phyloP scores from a whole-genome alignment of 2,797 vertebrate genomes.

The Enteromius treurensis region DNA sequence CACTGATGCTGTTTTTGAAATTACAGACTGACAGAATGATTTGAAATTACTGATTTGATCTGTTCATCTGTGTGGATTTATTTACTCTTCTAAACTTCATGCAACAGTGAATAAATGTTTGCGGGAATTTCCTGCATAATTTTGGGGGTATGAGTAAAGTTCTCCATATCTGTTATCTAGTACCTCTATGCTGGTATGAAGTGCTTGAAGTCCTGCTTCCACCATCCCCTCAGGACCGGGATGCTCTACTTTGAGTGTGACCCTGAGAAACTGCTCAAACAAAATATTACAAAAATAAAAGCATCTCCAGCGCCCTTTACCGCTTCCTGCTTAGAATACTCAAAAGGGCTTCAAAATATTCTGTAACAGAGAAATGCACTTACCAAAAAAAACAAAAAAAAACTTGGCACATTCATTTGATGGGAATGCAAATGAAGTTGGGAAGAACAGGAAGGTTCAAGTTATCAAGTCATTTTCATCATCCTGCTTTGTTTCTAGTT shows the following conservation, averaged over 20 bases:
- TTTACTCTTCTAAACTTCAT: background rate
- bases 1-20: background rate
- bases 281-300: constrained; percentile 60
- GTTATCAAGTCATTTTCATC: background rate
- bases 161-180: constrained; percentile 46
- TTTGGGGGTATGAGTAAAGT: background rate
- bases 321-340: constrained; percentile 59
- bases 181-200: constrained; percentile 68
- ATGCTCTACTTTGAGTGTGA: constrained; percentile 61
- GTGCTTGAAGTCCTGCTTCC: constrained; percentile 60
- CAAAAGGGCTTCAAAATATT: constrained; percentile 32
- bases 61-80: background rate
- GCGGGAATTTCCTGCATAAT: background rate
- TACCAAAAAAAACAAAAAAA: background rate
- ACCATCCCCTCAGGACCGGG: constrained; percentile 61
- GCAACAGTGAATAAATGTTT: background rate
- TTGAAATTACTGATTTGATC: background rate
- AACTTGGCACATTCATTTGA: background rate
- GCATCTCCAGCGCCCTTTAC: constrained; percentile 62
- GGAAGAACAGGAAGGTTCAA: background rate
- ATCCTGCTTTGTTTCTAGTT: background rate
- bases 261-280: constrained; percentile 62
- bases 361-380: constrained; percentile 6
- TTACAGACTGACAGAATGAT: background rate
- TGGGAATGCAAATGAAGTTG: background rate